These are phyloP conservation scores for Hydractinia echinata DNA, from an alignment of 30 jellyfish, hydroid and myxozoan species.

Conservation along the genomic window DNA sequence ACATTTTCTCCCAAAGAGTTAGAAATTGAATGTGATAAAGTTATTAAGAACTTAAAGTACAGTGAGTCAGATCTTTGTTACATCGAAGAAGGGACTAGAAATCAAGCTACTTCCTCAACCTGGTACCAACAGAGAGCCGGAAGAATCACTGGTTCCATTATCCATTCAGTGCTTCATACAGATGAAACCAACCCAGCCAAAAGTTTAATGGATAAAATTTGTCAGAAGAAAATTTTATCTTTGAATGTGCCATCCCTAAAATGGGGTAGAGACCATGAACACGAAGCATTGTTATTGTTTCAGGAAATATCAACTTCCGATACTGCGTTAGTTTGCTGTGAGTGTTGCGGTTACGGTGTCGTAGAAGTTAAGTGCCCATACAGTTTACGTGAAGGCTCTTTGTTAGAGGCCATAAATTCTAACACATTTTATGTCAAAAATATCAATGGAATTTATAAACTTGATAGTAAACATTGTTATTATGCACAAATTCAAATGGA, in stretches of 20 bases:
- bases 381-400: background rate
- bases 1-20: background rate
- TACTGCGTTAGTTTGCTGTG: background rate
- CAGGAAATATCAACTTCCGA: background rate
- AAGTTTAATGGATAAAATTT: background rate
- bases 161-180: slow-evolving; percentile 3
- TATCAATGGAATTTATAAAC: too few species aligned
- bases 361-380: slow-evolving; percentile 19
- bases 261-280: slow-evolving; percentile 9
- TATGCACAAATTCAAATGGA: too few species aligned
- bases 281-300: too few species aligned
- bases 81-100: slow-evolving; percentile 20
- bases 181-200: slow-evolving; percentile 3
- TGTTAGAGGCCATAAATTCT: background rate
- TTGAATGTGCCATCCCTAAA: slow-evolving; percentile 1
- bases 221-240: background rate
- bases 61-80: background rate
- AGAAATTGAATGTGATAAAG: background rate
- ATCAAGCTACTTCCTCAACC: background rate
- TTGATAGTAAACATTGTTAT: too few species aligned
- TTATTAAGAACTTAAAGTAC: background rate
- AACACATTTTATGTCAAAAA: too few species aligned
- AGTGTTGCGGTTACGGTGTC: slow-evolving; percentile 7
- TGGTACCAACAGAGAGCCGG: slow-evolving; percentile 25
- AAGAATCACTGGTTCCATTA: slow-evolving; percentile 17